Evolutionary conservation across 2,888 invertebrate species (phyloP), one percentile per base, ranked within the genome.

Genomic region (Drepana falcataria): DNA sequence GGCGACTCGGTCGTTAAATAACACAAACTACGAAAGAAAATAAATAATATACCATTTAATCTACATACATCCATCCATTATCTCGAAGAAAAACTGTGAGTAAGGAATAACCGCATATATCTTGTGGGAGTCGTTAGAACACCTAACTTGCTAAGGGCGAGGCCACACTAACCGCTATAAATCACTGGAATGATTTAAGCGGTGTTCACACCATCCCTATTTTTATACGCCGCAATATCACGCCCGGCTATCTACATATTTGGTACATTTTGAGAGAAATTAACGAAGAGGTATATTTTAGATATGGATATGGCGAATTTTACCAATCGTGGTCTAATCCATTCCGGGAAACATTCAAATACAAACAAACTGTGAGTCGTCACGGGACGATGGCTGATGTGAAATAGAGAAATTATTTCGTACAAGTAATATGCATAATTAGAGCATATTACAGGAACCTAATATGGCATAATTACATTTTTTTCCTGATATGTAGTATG

Each of bases 141-240:
- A 53, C 48, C 59, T 54, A 60, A 64, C 60, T 62, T 58, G 58
- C 54, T 65, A 61, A 73, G 71, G 73, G 68, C 66, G 70, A 62
- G 63, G 61, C 67, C 66, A 69, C 70, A 69, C 70, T 64, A 64
- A 66, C 64, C 69, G 71, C 63, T 57, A 80, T 84, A 83, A 82
- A 82, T 84, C 81, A 77, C 58, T 55, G 62, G 58, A 65, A 80
- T 82, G 79, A 82, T 83, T 79, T 80, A 83, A 74, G 76, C 73
- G 59, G 64, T 75, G 81, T 84, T 84, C 83, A 81, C 83, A 81
- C 83, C 77, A 73, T 66, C 74, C 81, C 75, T 73, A 82, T 82
- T 83, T 83, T 83, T 81, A 79, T 81, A 75, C 78, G 70, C 69
- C 69, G 63, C 51, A 53, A 54, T 71, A 73, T 71, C 72, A 58